Evolutionary conservation across 2,113 vertebrate species (phyloP).

Genomic region (Empidonax alnorum): DNA sequence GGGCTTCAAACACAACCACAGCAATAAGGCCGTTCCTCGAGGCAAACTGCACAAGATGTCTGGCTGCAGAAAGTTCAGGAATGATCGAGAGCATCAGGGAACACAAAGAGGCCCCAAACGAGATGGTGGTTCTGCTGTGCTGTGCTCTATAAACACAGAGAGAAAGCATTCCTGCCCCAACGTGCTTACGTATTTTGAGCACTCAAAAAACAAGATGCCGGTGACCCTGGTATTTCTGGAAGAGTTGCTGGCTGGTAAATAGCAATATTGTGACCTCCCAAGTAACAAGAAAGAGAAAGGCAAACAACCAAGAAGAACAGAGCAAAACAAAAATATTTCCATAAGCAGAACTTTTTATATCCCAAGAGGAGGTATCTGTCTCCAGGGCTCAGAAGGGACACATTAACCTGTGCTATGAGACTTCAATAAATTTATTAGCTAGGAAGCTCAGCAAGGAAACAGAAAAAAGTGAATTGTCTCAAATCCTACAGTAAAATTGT

Average conservation of each 20-base stretch:
- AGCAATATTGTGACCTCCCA: conserved; percentile 26
- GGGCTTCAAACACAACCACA: background rate
- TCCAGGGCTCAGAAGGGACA: background rate
- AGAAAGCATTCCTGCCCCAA: conserved; percentile 15
- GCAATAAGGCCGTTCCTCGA: background rate
- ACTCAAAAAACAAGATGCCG: background rate
- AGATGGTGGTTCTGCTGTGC: background rate
- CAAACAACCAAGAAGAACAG: conserved; percentile 28
- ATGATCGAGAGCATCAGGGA: background rate
- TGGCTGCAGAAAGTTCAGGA: background rate
- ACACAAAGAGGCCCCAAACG: background rate
- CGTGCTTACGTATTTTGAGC: background rate
- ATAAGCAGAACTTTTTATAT: conserved; percentile 16
- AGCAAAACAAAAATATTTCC: conserved; percentile 50
- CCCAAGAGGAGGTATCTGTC: background rate
- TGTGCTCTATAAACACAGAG: background rate
- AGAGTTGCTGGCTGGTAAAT: conserved; percentile 15
- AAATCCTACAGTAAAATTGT: background rate
- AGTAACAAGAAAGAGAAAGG: conserved; percentile 45
- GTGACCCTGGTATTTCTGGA: conserved; percentile 57
- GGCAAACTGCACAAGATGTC: background rate
- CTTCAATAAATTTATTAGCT: background rate
- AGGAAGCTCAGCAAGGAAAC: background rate
- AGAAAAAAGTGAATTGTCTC: background rate
- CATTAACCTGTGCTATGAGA: background rate